phyloP scores from a whole-genome alignment of 2,113 vertebrate species.

The Melospiza georgiana region DNA sequence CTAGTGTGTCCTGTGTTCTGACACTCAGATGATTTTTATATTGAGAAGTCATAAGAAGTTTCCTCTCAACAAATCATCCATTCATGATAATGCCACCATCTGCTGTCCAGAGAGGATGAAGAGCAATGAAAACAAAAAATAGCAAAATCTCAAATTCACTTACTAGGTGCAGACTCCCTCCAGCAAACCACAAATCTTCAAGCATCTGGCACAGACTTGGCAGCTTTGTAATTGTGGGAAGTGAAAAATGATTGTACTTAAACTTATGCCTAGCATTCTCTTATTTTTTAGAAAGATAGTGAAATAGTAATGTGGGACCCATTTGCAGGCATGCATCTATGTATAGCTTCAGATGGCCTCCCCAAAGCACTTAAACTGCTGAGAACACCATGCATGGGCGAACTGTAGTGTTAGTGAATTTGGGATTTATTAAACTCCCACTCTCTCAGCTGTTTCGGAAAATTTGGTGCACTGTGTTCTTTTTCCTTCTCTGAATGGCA shows the following conservation, averaged over 20 bases:
- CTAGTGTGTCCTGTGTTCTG: background rate
- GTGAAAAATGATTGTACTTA: slow-evolving; percentile 23
- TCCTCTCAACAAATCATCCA: background rate
- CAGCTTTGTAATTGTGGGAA: slow-evolving; percentile 54
- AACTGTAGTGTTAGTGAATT: background rate
- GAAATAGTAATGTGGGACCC: slow-evolving; percentile 9
- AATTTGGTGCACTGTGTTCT: slow-evolving; percentile 31
- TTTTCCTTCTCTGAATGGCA: slow-evolving; percentile 36
- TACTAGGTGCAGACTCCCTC: background rate
- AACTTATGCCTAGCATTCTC: slow-evolving; percentile 4
- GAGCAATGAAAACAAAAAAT: background rate
- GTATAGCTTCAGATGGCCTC: slow-evolving; percentile 17
- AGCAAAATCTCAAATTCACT: background rate
- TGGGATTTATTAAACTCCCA: slow-evolving; percentile 34
- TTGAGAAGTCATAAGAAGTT: background rate
- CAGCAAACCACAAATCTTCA: slow-evolving; percentile 16
- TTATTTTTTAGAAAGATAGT: slow-evolving; percentile 13
- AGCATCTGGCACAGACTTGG: slow-evolving; percentile 44
- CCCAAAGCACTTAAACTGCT: background rate
- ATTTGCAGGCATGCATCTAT: background rate
- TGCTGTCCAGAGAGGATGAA: background rate
- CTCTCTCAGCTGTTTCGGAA: slow-evolving; percentile 41
- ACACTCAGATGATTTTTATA: background rate
- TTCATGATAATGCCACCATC: background rate
- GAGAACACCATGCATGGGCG: slow-evolving; percentile 33